Evolutionary conservation across 1,140 invertebrate species (phyloP).

Genomic region (Teleopsis dalmanni): DNA sequence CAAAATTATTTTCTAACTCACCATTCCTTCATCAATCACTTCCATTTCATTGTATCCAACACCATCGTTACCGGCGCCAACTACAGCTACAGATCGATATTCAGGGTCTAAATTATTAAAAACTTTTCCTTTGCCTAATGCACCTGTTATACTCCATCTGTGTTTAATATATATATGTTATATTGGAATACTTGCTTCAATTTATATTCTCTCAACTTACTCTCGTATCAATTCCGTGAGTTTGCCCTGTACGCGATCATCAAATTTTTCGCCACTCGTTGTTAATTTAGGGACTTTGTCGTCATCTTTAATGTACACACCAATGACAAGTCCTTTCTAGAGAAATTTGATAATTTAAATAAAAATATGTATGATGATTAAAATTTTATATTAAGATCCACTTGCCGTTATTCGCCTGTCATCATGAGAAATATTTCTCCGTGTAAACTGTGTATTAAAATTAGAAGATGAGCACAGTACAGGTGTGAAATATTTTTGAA

Average conservation of each 20-base stretch:
- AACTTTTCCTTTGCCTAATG: slow-evolving; percentile 49
- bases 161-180: background rate
- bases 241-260: slow-evolving; percentile 40
- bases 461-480: too few relatives aligned
- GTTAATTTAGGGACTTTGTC: slow-evolving; percentile 36
- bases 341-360: too few relatives aligned
- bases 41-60: slow-evolving; percentile 56
- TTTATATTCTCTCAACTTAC: background rate
- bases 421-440: too few relatives aligned
- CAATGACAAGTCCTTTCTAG: slow-evolving; percentile 44
- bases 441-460: too few relatives aligned
- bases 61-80: slow-evolving; percentile 60
- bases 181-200: background rate
- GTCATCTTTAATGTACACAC: slow-evolving; percentile 38
- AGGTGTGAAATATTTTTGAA: too few relatives aligned
- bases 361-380: too few relatives aligned
- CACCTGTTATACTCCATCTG: slow-evolving; percentile 25
- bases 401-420: too few relatives aligned
- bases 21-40: slow-evolving; percentile 60
- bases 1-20: background rate
- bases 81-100: slow-evolving; percentile 58
- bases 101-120: slow-evolving; percentile 58
- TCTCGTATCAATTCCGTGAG: slow-evolving; percentile 35
- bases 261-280: slow-evolving; percentile 40
- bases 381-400: too few relatives aligned